Conservation (phyloP, 2,888 invertebrate genomes). For the Scaeva pyrastri region DNA sequence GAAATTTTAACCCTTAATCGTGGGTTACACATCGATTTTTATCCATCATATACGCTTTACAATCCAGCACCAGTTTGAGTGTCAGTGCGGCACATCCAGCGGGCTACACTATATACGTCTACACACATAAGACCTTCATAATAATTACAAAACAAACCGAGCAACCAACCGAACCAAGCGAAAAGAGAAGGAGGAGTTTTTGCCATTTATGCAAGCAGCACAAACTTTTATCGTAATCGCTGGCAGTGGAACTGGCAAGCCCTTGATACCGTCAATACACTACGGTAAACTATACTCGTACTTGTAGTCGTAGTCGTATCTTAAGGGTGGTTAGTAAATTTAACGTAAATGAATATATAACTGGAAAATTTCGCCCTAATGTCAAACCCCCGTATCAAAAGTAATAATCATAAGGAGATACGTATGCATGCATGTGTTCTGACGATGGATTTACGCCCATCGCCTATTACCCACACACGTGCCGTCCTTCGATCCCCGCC, state of each 20-base stretch:
- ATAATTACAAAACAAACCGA: constrained; percentile 32
- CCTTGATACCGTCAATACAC: constrained; percentile 4
- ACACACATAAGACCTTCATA: constrained; percentile 27
- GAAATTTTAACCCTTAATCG: constrained; percentile 27
- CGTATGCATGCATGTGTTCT: constrained; percentile 28
- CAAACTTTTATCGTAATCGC: constrained; percentile 33
- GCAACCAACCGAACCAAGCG: background rate
- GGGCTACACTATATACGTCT: no score
- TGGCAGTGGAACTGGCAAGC: constrained; percentile 1
- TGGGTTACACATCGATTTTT: constrained; percentile 31
- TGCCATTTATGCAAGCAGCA: constrained; percentile 8
- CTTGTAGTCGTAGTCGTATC: no score
- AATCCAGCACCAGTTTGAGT: background rate
- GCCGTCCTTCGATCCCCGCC: background rate
- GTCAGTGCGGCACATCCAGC: background rate
- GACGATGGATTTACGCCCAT: constrained; percentile 36
- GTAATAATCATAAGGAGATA: constrained; percentile 58
- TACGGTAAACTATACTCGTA: no score
- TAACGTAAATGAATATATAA: constrained; percentile 58
- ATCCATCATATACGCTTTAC: background rate
- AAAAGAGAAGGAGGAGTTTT: background rate
- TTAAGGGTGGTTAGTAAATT: constrained; percentile 47
- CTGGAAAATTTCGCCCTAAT: constrained; percentile 65
- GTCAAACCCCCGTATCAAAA: constrained; percentile 59
- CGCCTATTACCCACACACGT: background rate